These are phyloP conservation scores for Ochropacha duplaris DNA, from an alignment of 2,888 invertebrate species.

Conservation along the genomic window DNA sequence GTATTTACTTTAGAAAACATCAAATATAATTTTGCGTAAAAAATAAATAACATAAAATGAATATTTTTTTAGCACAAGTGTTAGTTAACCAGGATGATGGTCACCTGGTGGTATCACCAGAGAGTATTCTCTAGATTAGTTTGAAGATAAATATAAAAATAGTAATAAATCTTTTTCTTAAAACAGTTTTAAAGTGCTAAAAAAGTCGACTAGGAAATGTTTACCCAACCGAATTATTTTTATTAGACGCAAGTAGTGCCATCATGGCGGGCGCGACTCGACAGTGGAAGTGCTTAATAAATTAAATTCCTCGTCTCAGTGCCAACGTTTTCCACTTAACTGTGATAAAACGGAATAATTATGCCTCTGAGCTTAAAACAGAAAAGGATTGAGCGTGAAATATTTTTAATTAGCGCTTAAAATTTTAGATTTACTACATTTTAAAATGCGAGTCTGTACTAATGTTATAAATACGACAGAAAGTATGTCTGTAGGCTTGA, in stretches of 20 bases:
- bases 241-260: neutral
- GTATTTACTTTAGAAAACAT: too few relatives aligned
- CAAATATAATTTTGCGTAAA: too few relatives aligned
- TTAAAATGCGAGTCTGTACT: neutral
- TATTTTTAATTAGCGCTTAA: neutral
- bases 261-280: neutral
- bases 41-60: too few relatives aligned
- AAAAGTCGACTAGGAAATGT: neutral
- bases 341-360: neutral
- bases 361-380: neutral
- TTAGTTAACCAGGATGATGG: too few relatives aligned
- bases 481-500: too few relatives aligned
- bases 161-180: too few relatives aligned
- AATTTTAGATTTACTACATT: neutral
- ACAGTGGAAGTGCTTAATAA: neutral
- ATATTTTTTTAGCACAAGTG: too few relatives aligned
- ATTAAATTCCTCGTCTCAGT: neutral
- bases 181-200: neutral
- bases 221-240: neutral
- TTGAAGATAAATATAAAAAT: neutral
- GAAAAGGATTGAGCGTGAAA: neutral
- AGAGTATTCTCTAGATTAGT: too few relatives aligned
- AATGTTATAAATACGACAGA: too few relatives aligned
- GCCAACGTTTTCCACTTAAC: neutral
- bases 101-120: too few relatives aligned